Percentiles rank a stretch among this genome's conserved stretches.
These are phyloP conservation scores for Dicycla oo DNA, from an alignment of 2,888 invertebrate species.

Conservation along the genomic window DNA sequence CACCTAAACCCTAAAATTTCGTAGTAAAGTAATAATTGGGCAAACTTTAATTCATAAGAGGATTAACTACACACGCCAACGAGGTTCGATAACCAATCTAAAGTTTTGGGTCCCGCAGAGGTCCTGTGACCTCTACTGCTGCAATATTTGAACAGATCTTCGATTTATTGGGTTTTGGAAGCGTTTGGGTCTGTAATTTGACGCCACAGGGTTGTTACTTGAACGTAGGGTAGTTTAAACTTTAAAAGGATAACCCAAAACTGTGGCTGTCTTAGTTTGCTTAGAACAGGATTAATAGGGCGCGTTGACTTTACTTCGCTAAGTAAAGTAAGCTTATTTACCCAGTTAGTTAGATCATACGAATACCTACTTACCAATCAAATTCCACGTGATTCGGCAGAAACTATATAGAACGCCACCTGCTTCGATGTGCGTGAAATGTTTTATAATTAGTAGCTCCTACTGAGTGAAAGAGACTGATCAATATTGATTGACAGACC, in stretches of 20 bases:
- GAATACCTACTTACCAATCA: no score
- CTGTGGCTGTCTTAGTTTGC: background rate
- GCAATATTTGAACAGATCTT: slow-evolving; percentile 44
- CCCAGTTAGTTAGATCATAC: no score
- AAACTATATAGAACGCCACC: background rate
- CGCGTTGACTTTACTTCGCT: no score
- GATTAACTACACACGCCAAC: slow-evolving; percentile 12
- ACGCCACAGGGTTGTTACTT: background rate
- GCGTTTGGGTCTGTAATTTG: no score
- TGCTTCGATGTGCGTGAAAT: no score
- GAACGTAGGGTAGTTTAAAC: slow-evolving; percentile 2
- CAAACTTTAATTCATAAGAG: background rate
- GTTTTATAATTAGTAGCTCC: no score
- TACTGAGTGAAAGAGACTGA: no score
- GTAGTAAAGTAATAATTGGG: background rate
- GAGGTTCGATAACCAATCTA: background rate
- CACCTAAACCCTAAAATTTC: background rate
- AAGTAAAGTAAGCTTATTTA: no score
- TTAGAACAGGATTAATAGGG: background rate
- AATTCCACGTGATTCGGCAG: no score
- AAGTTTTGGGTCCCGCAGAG: slow-evolving; percentile 9
- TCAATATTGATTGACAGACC: no score
- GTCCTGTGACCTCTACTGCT: slow-evolving; percentile 14
- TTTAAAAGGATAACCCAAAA: slow-evolving; percentile 2
- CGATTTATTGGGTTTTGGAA: slow-evolving; percentile 37